Evolutionary conservation across 2,888 invertebrate species (phyloP).

Genomic region (Scaptodrosophila latifasciaeformis): DNA sequence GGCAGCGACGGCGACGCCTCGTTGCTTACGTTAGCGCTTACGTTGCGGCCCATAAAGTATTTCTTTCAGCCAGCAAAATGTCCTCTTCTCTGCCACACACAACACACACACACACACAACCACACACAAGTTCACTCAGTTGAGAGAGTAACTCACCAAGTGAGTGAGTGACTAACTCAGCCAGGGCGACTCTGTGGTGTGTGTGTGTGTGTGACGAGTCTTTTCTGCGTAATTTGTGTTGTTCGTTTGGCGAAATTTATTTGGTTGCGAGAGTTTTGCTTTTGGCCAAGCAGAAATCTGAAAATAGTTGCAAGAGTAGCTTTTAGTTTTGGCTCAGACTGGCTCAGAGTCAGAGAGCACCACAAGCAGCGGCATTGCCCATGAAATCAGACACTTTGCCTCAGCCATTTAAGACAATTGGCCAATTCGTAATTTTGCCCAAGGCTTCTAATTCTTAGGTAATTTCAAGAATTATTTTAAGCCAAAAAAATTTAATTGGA

Average conservation of each 20-base stretch:
- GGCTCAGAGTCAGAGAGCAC: slow-evolving; percentile 38
- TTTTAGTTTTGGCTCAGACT: slow-evolving; percentile 31
- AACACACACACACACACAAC: neutral
- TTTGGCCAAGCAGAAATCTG: neutral
- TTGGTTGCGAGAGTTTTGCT: slow-evolving; percentile 14
- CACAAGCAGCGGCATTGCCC: slow-evolving; percentile 6
- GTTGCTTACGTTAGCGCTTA: slow-evolving; percentile 13
- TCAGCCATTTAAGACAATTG: too few species aligned
- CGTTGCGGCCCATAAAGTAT: slow-evolving; percentile 53
- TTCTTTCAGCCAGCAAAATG: slow-evolving; percentile 25
- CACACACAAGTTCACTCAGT: slow-evolving; percentile 12
- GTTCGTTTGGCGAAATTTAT: neutral
- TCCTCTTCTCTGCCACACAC: neutral
- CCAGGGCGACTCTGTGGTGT: too few species aligned
- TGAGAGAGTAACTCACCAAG: slow-evolving; percentile 31
- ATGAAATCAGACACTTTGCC: too few species aligned
- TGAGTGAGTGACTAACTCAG: slow-evolving; percentile 28
- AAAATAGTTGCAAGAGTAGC: slow-evolving; percentile 7
- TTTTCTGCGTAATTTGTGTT: slow-evolving; percentile 19
- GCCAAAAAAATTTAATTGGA: too few species aligned
- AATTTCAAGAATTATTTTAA: too few species aligned
- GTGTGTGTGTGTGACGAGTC: too few species aligned
- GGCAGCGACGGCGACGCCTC: slow-evolving; percentile 20
- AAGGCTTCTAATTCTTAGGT: too few species aligned
- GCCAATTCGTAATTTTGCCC: too few species aligned